A percentile compares a stretch with the other conserved stretches of the same genome.
phyloP scores from a whole-genome alignment of 2,888 invertebrate genomes.

The Arenicola marina region DNA sequence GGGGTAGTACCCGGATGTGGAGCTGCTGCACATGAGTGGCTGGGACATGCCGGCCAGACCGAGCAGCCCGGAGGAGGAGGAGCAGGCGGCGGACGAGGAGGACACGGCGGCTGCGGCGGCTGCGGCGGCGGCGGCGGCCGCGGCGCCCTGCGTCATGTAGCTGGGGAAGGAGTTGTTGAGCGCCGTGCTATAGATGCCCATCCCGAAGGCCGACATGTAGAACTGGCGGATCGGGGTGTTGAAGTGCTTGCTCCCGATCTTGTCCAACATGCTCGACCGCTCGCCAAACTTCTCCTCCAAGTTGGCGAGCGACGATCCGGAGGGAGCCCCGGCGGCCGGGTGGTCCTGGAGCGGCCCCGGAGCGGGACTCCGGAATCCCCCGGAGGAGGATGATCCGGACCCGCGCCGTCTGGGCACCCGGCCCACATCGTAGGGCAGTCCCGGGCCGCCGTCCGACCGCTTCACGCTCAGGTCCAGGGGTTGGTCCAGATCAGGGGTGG shows the following conservation, averaged over 20 bases:
- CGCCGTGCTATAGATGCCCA: slow-evolving; percentile 26
- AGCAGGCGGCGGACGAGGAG: neutral
- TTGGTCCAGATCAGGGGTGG: neutral
- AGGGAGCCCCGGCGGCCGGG: neutral
- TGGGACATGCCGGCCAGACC: too few species aligned
- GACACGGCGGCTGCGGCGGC: neutral
- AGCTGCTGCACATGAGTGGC: neutral
- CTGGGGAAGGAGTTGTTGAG: slow-evolving; percentile 14
- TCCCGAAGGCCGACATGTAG: slow-evolving; percentile 25
- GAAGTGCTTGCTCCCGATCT: slow-evolving; percentile 10
- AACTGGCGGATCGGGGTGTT: slow-evolving; percentile 3
- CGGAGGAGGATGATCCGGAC: neutral
- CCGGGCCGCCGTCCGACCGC: neutral
- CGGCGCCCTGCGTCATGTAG: neutral
- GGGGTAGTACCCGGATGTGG: neutral
- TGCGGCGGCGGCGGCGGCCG: neutral
- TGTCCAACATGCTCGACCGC: slow-evolving; percentile 24
- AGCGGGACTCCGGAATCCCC: neutral
- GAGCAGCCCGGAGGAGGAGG: neutral
- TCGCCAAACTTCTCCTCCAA: slow-evolving; percentile 34
- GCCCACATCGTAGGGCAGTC: too few species aligned
- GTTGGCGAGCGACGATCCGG: slow-evolving; percentile 18
- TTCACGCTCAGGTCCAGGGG: slow-evolving; percentile 28
- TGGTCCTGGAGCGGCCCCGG: neutral
- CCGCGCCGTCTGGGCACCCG: neutral